phyloP scores from a whole-genome alignment of 2,113 vertebrate genomes.

The Burhinus oedicnemus region DNA sequence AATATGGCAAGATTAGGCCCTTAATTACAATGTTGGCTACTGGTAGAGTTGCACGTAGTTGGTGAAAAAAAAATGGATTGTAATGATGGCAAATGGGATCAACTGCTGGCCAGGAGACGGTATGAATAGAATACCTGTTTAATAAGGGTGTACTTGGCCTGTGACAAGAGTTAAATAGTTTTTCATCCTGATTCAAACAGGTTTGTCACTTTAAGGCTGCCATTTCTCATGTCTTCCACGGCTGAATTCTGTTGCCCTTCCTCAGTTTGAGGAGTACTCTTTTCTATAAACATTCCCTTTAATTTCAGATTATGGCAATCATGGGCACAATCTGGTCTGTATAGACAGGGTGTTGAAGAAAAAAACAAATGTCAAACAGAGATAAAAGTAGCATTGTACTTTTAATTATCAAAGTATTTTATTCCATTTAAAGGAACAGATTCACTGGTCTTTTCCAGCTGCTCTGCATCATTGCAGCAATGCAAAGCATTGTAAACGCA shows the following conservation, averaged over 20 bases:
- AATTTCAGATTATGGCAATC: constrained; percentile 20
- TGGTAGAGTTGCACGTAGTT: neutral
- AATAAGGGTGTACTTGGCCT: neutral
- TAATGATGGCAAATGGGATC: neutral
- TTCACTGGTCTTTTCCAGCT: constrained; percentile 23
- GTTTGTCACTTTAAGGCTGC: neutral
- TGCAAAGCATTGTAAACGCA: neutral
- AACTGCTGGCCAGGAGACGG: neutral
- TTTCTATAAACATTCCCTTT: neutral
- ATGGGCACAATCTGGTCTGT: neutral
- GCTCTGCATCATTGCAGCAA: neutral
- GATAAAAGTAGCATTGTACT: constrained; percentile 34
- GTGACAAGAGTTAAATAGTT: neutral
- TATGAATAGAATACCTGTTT: neutral
- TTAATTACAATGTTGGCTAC: neutral
- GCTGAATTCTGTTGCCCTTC: neutral
- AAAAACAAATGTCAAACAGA: constrained; percentile 18
- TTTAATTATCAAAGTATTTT: constrained; percentile 35
- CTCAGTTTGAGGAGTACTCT: neutral
- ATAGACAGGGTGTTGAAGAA: constrained; percentile 18
- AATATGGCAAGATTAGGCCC: neutral
- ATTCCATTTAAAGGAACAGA: constrained; percentile 9
- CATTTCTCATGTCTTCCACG: neutral
- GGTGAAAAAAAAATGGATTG: neutral
- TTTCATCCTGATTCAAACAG: neutral